These are phyloP conservation scores for Sciurus carolinensis DNA, from an alignment of 2,797 vertebrate species.

Conservation along the genomic window DNA sequence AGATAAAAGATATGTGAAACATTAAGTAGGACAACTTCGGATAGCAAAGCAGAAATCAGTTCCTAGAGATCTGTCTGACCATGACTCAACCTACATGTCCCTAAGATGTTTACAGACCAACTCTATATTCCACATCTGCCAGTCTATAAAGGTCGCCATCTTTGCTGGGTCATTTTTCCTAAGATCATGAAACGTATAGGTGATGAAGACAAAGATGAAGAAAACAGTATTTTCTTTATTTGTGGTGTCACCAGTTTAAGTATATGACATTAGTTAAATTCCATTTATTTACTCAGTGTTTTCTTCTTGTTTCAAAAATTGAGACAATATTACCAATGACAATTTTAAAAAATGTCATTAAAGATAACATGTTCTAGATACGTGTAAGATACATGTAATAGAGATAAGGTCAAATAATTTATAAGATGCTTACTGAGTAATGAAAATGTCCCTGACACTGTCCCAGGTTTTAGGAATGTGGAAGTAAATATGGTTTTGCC, in stretches of 20 bases:
- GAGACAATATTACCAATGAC: neutral
- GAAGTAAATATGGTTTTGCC: neutral
- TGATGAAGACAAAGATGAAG: neutral
- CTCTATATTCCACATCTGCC: neutral
- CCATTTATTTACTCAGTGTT: conserved; percentile 9
- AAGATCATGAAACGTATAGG: neutral
- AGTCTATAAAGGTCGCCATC: neutral
- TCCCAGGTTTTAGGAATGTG: neutral
- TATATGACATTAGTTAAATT: neutral
- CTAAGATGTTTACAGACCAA: neutral
- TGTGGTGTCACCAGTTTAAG: neutral
- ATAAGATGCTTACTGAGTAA: neutral
- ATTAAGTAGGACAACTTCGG: neutral
- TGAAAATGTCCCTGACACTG: neutral
- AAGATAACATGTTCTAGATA: neutral
- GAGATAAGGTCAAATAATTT: neutral
- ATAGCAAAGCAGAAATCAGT: conserved; percentile 33
- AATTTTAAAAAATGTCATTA: neutral
- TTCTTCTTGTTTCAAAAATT: conserved; percentile 40
- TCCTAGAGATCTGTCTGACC: neutral
- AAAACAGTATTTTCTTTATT: neutral
- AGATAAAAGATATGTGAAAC: neutral
- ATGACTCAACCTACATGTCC: neutral
- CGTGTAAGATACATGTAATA: neutral
- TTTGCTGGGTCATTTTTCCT: neutral